Evolutionary conservation across 2,113 vertebrate genomes (phyloP), one percentile per base, ranked within the genome.

Genomic region (Cricetomys ansorgei): DNA sequence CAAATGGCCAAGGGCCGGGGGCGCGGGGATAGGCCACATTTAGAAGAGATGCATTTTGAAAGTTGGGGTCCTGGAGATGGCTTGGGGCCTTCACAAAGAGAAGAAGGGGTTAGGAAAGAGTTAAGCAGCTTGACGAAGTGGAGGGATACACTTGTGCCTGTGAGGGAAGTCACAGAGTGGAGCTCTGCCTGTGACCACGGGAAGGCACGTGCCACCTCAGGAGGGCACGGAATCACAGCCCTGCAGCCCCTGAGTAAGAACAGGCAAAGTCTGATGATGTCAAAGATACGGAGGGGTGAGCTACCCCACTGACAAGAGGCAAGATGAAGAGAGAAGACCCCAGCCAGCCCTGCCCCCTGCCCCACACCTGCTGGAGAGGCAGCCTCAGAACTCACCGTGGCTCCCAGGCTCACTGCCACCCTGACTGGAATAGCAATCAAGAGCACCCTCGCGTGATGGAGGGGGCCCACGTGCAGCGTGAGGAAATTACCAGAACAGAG

Each of bases 391-490:
- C 34, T 67, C 31, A 23, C 84, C 53, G 12, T n/a, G 45, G 11
- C 64, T 53, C 45, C 0, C 2, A 17, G 1, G 10, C 43, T 25
- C 0, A 0, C 2, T 3, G 79, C 48, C 50, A 43, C 80, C 85
- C 64, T 8, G 59, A 45, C 1, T 21, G 29, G 67, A 64, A 45
- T 0, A 43, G 23, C 85, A 23, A 6, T 1, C 17, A 8, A 11
- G 17, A 4, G 1, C 37, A 40, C 7, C 1, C 5, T 37, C 40
- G 19, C 67, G 1, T 7, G 69, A 40, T 0, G 7, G 25, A n/a
- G 16, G n/a, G 72, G 23, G 1, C 13, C 1, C 67, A 1, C 0
- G 7, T 1, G 43, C 57, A n/a, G 1, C 48, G 7, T 1, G 29
- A 31, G 5, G 13, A 9, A 45, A 64, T 7, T 5, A 55, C 45